Conservation (phyloP, 2,888 invertebrate genomes). For the Synanthedon formicaeformis region DNA sequence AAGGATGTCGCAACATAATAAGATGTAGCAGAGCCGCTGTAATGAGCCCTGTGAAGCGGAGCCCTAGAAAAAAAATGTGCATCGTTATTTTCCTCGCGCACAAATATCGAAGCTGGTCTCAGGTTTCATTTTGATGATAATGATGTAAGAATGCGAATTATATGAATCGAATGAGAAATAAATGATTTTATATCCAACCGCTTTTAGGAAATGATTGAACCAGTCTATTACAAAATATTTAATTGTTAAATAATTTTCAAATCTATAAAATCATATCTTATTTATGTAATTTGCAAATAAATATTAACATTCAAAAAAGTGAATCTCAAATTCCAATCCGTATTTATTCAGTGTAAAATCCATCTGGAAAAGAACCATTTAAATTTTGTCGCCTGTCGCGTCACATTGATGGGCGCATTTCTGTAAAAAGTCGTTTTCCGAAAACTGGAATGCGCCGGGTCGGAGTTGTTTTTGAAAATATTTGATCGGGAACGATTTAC, state of each 20-base stretch:
- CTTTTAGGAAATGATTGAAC: no score
- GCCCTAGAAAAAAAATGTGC: constrained; percentile 31
- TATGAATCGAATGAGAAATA: neutral
- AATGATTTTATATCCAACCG: neutral
- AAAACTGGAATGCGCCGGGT: neutral
- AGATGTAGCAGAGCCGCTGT: constrained; percentile 37
- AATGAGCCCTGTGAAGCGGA: constrained; percentile 40
- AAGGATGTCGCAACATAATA: constrained; percentile 33
- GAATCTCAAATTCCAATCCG: no score
- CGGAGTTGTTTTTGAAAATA: neutral
- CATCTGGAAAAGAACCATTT: neutral
- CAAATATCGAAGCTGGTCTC: constrained; percentile 23
- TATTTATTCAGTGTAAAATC: neutral
- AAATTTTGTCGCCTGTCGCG: neutral
- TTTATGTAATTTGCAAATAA: no score
- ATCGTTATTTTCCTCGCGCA: constrained; percentile 33
- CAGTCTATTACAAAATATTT: no score
- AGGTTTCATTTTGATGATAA: constrained; percentile 21
- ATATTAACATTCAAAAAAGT: no score
- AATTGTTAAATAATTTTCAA: no score
- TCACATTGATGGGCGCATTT: neutral
- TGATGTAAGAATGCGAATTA: constrained; percentile 6
- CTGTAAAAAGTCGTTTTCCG: neutral
- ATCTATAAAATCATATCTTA: no score
- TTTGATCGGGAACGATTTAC: neutral